phyloP scores from a whole-genome alignment of 2,888 invertebrate genomes.

The Camptogramma bilineatum region DNA sequence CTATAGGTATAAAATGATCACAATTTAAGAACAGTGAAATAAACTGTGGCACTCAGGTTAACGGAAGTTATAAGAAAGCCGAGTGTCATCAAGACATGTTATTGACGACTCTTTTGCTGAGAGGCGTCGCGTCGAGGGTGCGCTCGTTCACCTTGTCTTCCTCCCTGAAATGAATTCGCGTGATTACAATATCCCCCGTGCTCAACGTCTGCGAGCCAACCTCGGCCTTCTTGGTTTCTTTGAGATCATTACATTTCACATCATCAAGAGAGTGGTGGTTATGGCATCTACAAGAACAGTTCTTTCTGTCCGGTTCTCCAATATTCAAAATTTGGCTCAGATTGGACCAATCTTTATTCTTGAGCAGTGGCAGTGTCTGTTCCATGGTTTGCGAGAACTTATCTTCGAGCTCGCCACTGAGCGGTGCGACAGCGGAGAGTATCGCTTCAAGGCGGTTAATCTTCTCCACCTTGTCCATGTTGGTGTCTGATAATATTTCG shows the following conservation, averaged over 20 bases:
- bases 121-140: slow-evolving; percentile 76
- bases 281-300: slow-evolving; percentile 86
- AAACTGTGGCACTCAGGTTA: slow-evolving; percentile 77
- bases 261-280: slow-evolving; percentile 71
- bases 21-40: slow-evolving; percentile 70
- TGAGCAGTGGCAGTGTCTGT: slow-evolving; percentile 81
- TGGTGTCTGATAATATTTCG: slow-evolving; percentile 92
- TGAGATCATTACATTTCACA: slow-evolving; percentile 76
- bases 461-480: slow-evolving; percentile 93
- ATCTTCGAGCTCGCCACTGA: slow-evolving; percentile 86
- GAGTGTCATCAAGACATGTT: slow-evolving; percentile 79
- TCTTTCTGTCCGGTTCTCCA: slow-evolving; percentile 73
- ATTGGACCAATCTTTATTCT: slow-evolving; percentile 83
- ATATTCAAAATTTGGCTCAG: slow-evolving; percentile 80
- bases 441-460: slow-evolving; percentile 95
- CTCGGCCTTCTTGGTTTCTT: slow-evolving; percentile 79
- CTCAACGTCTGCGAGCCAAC: slow-evolving; percentile 93
- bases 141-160: slow-evolving; percentile 80
- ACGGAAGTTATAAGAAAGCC: slow-evolving; percentile 61
- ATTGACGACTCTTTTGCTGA: slow-evolving; percentile 73
- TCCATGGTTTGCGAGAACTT: slow-evolving; percentile 83
- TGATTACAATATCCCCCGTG: slow-evolving; percentile 96
- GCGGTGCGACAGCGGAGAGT: slow-evolving; percentile 90
- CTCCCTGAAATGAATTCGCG: slow-evolving; percentile 88
- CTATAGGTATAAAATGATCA: slow-evolving; percentile 69